These are phyloP conservation scores for Phrynosoma platyrhinos DNA, from an alignment of 2,113 vertebrate species.

Conservation along the genomic window DNA sequence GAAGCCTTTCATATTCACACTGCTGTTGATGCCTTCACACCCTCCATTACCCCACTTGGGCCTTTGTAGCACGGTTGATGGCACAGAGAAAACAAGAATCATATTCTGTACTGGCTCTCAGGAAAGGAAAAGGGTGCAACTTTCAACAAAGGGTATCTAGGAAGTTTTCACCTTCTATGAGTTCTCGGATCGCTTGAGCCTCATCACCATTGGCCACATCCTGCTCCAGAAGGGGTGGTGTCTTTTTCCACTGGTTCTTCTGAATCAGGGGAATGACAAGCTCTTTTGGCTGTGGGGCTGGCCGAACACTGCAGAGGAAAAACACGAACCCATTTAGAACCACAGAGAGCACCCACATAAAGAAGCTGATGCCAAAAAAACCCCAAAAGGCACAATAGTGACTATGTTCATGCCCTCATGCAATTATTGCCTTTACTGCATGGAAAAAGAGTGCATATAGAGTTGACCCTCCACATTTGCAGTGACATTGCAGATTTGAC, in stretches of 20 bases:
- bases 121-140: background rate
- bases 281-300: conserved; percentile 80
- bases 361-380: background rate
- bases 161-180: conserved; percentile 83
- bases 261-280: conserved; percentile 88
- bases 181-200: conserved; percentile 87
- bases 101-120: too few relatives aligned
- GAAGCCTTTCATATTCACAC: background rate
- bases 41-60: background rate
- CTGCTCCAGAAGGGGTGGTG: conserved; percentile 21
- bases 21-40: background rate
- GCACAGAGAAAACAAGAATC: background rate
- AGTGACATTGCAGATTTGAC: too few relatives aligned
- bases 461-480: too few relatives aligned
- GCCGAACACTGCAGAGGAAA: conserved; percentile 74
- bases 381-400: too few relatives aligned
- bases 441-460: too few relatives aligned
- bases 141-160: background rate
- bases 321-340: too few relatives aligned
- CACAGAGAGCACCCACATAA: background rate
- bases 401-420: background rate
- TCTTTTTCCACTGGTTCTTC: conserved; percentile 82
- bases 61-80: background rate
- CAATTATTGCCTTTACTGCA: background rate
- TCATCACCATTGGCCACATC: conserved; percentile 76